A percentile compares a stretch with the other conserved stretches of the same genome.
Conservation (phyloP, 2,113 vertebrate species). For the Phrynocephalus versicolor region DNA sequence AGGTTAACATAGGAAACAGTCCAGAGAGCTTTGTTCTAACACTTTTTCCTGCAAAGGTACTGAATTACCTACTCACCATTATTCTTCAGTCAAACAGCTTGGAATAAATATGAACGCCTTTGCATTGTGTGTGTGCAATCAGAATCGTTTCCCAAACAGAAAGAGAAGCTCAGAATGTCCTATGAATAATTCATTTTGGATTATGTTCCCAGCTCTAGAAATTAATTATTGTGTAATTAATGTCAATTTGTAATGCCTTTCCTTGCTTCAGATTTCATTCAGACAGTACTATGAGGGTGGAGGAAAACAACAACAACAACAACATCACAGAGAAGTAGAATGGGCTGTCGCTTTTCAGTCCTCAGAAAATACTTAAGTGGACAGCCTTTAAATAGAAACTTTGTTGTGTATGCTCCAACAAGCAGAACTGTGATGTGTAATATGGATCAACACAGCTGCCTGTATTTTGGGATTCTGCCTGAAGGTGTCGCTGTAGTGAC, state of each 20-base stretch:
- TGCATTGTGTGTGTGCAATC: not conserved
- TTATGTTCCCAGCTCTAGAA: constrained; percentile 20
- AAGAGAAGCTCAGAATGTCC: not conserved
- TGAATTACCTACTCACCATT: no score
- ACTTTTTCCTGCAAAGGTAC: no score
- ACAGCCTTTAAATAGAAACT: not conserved
- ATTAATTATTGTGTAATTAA: not conserved
- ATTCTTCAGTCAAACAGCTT: not conserved
- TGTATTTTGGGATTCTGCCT: no score
- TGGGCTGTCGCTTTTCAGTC: constrained; percentile 15
- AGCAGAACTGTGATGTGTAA: no score
- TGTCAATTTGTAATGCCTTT: constrained; percentile 1
- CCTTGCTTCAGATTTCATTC: constrained; percentile 32
- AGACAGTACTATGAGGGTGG: not conserved
- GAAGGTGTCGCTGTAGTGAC: no score
- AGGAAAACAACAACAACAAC: no score
- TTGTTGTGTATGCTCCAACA: not conserved
- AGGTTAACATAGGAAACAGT: not conserved
- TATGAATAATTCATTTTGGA: not conserved
- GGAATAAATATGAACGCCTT: not conserved
- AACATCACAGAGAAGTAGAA: constrained; percentile 7
- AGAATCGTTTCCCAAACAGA: not conserved
- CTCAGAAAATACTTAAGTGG: accelerated
- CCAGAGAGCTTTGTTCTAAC: no score
- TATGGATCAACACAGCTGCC: no score